These are phyloP conservation scores for Ormia ochracea DNA, from an alignment of 2,888 invertebrate species.

Conservation along the genomic window DNA sequence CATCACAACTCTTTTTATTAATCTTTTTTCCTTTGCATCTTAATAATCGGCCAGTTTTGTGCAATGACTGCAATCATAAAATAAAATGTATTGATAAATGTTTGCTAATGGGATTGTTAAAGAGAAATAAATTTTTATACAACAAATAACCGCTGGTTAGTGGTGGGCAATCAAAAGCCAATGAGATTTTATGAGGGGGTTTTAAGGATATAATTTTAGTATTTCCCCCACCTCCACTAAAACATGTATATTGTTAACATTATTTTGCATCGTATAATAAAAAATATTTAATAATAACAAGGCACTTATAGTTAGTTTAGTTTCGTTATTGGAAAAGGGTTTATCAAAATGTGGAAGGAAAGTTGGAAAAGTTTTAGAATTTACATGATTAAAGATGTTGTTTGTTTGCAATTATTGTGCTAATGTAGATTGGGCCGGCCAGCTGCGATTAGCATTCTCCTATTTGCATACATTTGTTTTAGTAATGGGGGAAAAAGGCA, in stretches of 20 bases:
- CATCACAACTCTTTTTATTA: slow-evolving; percentile 36
- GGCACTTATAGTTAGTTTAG: not conserved
- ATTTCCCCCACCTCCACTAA: not conserved
- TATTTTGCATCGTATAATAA: slow-evolving; percentile 31
- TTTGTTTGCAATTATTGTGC: no score
- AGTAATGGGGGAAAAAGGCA: no score
- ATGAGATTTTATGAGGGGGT: slow-evolving; percentile 50
- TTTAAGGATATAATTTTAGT: slow-evolving; percentile 32
- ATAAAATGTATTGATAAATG: slow-evolving; percentile 59
- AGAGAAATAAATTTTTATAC: slow-evolving; percentile 57
- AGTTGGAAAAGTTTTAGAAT: not conserved
- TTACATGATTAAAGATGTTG: no score
- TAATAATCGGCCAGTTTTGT: slow-evolving; percentile 31
- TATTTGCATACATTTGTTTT: no score
- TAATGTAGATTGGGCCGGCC: no score
- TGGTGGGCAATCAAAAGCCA: slow-evolving; percentile 53
- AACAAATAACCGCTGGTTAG: slow-evolving; percentile 63
- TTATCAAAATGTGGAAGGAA: not conserved
- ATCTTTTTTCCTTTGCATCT: slow-evolving; percentile 5
- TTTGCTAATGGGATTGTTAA: slow-evolving; percentile 58
- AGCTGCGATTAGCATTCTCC: no score
- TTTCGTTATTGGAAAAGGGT: slow-evolving; percentile 1
- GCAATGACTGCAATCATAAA: slow-evolving; percentile 46
- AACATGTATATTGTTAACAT: slow-evolving; percentile 11
- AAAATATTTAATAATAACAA: not conserved